phyloP scores from a whole-genome alignment of 53 echinoderm and acorn worm species.

The Antedon mediterranea region DNA sequence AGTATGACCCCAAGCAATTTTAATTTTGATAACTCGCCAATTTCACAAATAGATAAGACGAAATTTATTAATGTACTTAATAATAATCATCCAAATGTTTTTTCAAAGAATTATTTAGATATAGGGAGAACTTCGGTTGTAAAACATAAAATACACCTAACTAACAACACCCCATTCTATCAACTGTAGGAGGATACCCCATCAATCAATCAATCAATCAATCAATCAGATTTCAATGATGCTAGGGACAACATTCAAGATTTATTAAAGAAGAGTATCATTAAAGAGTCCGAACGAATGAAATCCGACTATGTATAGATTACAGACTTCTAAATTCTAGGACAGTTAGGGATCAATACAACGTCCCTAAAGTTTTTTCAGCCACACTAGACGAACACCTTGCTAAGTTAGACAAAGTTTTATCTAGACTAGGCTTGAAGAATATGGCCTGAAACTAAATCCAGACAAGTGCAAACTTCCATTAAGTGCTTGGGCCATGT shows the following conservation, averaged over 20 bases:
- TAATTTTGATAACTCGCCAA: no score
- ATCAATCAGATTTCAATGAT: conserved; percentile 14
- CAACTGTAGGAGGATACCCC: conserved; percentile 4
- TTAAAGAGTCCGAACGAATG: conserved; percentile 4
- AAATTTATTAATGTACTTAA: no score
- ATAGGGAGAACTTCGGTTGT: no score
- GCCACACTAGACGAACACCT: conserved; percentile 26
- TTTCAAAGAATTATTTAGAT: neutral
- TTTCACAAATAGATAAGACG: no score
- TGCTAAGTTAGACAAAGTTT: conserved; percentile 20
- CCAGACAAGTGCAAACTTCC: conserved; percentile 44
- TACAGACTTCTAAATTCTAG: conserved; percentile 12
- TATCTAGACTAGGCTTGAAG: conserved; percentile 13
- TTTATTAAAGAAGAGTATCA: conserved; percentile 9
- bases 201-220: no score
- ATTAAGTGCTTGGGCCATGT: no score
- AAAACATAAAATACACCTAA: conserved; percentile 8
- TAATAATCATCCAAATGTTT: no score
- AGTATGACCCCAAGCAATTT: no score
- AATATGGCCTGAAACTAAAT: conserved; percentile 35
- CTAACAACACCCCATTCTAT: conserved; percentile 10
- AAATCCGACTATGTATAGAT: conserved; percentile 11
- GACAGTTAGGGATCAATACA: conserved; percentile 15
- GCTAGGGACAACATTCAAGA: conserved; percentile 13
- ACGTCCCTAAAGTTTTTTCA: conserved; percentile 21